A percentile compares a stretch with the other conserved stretches of the same genome.
Conservation (phyloP, 2,888 invertebrate genomes). For the Yponomeuta malinellus region DNA sequence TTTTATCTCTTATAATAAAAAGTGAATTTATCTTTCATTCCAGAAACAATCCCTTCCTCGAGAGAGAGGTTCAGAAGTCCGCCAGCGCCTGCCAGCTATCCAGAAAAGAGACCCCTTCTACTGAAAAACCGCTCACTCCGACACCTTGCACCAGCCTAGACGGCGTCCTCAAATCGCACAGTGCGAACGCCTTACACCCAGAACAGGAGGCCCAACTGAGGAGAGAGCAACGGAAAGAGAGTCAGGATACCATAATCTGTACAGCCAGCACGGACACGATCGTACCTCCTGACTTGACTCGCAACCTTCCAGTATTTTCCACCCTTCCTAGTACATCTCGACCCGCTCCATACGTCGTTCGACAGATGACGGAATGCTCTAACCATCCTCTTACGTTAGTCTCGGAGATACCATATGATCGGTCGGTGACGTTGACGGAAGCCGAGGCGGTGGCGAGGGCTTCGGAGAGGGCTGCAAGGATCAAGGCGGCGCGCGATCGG, state of each 20-base stretch:
- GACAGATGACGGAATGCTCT: slow-evolving; percentile 39
- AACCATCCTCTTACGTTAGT: neutral
- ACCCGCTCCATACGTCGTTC: slow-evolving; percentile 35
- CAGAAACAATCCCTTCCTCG: slow-evolving; percentile 72
- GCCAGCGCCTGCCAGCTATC: slow-evolving; percentile 76
- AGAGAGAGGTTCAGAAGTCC: slow-evolving; percentile 79
- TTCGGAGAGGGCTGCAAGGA: slow-evolving; percentile 73
- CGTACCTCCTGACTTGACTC: slow-evolving; percentile 46
- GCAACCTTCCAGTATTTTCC: slow-evolving; percentile 32
- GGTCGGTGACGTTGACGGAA: slow-evolving; percentile 53
- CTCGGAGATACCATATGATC: slow-evolving; percentile 29
- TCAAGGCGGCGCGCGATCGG: slow-evolving; percentile 83
- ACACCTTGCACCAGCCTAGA: slow-evolving; percentile 37
- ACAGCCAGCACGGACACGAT: slow-evolving; percentile 58
- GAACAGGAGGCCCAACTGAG: slow-evolving; percentile 32
- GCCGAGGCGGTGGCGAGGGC: slow-evolving; percentile 45
- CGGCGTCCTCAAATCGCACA: slow-evolving; percentile 63
- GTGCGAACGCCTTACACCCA: slow-evolving; percentile 61
- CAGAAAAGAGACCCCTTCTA: slow-evolving; percentile 51
- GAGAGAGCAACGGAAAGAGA: slow-evolving; percentile 20
- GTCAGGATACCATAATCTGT: slow-evolving; percentile 49
- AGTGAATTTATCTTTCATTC: slow-evolving; percentile 12
- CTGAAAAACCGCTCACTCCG: slow-evolving; percentile 46
- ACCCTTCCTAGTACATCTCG: slow-evolving; percentile 17
- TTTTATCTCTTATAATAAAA: too few species aligned